Percentiles rank a stretch among this genome's conserved stretches.
Conservation (phyloP, 2,113 vertebrate genomes). For the Nesoenas mayeri region DNA sequence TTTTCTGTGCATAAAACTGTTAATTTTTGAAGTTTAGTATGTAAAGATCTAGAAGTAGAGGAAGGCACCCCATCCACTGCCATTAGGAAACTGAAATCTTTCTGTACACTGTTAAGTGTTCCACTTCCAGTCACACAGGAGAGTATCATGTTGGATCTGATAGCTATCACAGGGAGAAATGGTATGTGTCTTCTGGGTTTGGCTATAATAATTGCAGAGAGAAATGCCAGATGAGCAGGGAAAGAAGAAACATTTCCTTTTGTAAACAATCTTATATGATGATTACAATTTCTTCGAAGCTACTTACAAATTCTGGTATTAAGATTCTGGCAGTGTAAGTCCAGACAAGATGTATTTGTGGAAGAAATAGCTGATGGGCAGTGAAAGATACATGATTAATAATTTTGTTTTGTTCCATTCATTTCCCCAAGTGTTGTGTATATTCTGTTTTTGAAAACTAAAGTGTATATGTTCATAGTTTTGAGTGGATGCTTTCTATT, state of each 20-base stretch:
- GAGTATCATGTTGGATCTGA: not conserved
- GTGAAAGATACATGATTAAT: not conserved
- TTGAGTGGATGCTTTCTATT: slow-evolving; percentile 29
- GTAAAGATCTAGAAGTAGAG: not conserved
- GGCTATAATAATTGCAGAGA: not conserved
- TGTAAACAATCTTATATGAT: not conserved
- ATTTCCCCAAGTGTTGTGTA: not conserved
- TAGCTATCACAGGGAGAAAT: not conserved
- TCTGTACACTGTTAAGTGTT: not conserved
- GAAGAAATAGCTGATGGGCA: not conserved
- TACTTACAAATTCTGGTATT: not conserved
- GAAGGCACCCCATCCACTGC: not conserved
- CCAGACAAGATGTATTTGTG: not conserved
- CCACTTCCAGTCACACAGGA: not conserved
- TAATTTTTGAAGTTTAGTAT: not conserved
- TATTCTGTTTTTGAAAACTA: not conserved
- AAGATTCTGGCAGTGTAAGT: not conserved
- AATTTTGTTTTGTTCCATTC: not conserved
- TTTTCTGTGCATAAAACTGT: not conserved
- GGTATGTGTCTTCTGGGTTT: not conserved
- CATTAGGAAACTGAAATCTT: not conserved
- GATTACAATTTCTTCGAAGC: not conserved
- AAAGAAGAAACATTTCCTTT: not conserved
- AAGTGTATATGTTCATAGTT: not conserved
- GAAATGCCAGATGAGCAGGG: not conserved